A percentile compares a stretch with the other conserved stretches of the same genome.
These are phyloP conservation scores for Zeugodacus cucurbitae DNA, from an alignment of 1,140 invertebrate genomes.

Conservation along the genomic window DNA sequence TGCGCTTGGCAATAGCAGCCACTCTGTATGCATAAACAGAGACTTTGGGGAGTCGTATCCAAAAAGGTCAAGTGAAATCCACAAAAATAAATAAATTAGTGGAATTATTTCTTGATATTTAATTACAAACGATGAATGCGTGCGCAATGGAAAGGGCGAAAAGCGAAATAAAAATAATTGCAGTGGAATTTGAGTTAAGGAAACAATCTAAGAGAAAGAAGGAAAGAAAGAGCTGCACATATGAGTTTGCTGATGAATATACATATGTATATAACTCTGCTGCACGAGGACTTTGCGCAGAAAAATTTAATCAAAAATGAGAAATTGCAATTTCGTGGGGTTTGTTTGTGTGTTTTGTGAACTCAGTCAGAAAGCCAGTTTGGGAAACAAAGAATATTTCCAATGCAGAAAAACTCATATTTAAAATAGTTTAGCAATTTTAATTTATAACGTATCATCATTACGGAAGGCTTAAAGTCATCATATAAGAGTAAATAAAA, in stretches of 20 bases:
- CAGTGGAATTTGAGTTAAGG: neutral
- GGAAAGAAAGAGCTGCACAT: neutral
- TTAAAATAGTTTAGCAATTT: too few species aligned
- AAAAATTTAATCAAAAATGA: neutral
- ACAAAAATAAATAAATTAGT: slow-evolving; percentile 10
- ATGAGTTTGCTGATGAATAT: neutral
- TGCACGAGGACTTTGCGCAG: neutral
- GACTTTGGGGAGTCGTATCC: too few species aligned
- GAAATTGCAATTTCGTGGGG: neutral
- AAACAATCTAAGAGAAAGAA: neutral
- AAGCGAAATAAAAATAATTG: neutral
- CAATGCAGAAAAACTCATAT: too few species aligned
- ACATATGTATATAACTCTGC: neutral
- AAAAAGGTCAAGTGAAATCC: neutral
- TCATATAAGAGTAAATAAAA: neutral
- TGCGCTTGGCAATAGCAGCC: too few species aligned
- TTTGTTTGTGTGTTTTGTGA: too few species aligned
- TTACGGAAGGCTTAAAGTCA: too few species aligned
- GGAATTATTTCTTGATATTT: slow-evolving; percentile 18
- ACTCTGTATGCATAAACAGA: too few species aligned
- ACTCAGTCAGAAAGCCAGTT: too few species aligned
- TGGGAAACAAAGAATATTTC: too few species aligned
- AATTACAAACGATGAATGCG: slow-evolving; percentile 7
- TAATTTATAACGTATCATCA: too few species aligned
- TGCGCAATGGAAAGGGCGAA: neutral